Conservation (phyloP, 2,113 vertebrate species). For the Microcebus griseorufus region DNA sequence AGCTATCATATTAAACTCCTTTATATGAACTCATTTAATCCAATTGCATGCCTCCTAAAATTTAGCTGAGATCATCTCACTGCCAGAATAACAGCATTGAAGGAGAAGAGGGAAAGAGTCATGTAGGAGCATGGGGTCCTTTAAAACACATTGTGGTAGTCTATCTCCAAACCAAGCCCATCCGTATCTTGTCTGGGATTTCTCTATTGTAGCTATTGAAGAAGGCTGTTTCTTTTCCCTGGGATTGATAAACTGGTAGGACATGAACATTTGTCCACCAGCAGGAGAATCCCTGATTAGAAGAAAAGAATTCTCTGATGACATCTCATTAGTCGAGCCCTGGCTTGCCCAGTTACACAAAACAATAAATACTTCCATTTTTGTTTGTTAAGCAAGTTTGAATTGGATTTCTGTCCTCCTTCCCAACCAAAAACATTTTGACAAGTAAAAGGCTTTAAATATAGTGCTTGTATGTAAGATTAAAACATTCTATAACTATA, state of each 20-base stretch:
- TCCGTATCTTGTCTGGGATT: not conserved
- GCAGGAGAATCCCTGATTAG: not conserved
- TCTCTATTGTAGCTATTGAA: not conserved
- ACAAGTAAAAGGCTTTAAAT: conserved; percentile 5
- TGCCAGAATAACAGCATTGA: not conserved
- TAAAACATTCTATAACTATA: not conserved
- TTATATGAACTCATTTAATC: not conserved
- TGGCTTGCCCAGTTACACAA: not conserved
- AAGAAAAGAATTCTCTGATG: not conserved
- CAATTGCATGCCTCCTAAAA: not conserved
- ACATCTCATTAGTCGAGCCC: not conserved
- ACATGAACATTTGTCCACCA: not conserved
- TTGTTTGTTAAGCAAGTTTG: conserved; percentile 3
- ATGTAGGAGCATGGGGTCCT: not conserved
- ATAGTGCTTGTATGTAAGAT: not conserved
- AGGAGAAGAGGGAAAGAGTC: not conserved
- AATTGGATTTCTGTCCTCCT: conserved; percentile 31
- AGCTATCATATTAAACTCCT: not conserved
- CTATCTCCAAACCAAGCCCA: not conserved
- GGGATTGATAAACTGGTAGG: not conserved
- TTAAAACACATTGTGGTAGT: not conserved
- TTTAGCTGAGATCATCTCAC: not conserved
- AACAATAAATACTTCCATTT: not conserved
- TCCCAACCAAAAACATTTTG: conserved; percentile 10
- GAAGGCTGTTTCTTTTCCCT: not conserved